These are phyloP conservation scores for Steatocranus sp. DNA, from an alignment of 2,797 vertebrate species.

Conservation along the genomic window DNA sequence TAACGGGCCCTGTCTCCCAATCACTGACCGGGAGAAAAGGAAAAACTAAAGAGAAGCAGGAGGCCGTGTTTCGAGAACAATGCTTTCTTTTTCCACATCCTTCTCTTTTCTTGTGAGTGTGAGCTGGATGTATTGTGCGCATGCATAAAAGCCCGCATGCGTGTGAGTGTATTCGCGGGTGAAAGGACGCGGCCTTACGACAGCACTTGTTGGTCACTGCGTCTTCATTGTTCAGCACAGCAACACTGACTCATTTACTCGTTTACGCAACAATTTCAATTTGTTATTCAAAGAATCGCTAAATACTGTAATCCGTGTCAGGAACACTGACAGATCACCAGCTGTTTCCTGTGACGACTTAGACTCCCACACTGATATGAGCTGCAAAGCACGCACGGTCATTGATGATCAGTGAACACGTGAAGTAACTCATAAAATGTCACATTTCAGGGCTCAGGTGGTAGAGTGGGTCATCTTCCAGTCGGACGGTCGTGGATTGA, in stretches of 20 bases:
- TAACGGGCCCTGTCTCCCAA: constrained; percentile 16
- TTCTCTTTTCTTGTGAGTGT: background rate
- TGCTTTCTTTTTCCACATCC: constrained; percentile 14
- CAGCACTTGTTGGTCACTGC: constrained; percentile 12
- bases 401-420: background rate
- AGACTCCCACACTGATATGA: background rate
- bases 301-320: background rate
- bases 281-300: background rate
- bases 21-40: background rate
- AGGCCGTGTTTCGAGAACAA: background rate
- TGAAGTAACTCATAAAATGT: background rate
- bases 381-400: background rate
- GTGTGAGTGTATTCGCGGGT: background rate
- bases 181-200: too few relatives aligned
- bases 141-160: background rate
- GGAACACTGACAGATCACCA: background rate
- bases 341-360: background rate
- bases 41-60: background rate
- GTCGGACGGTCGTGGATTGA: background rate
- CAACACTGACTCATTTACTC: constrained; percentile 33
- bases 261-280: constrained; percentile 11
- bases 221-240: background rate
- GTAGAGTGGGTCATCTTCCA: background rate
- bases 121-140: background rate
- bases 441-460: background rate